A percentile compares a stretch with the other conserved stretches of the same genome.
Conservation (phyloP, 2,888 invertebrate species). For the Megalurothrips usitatus region DNA sequence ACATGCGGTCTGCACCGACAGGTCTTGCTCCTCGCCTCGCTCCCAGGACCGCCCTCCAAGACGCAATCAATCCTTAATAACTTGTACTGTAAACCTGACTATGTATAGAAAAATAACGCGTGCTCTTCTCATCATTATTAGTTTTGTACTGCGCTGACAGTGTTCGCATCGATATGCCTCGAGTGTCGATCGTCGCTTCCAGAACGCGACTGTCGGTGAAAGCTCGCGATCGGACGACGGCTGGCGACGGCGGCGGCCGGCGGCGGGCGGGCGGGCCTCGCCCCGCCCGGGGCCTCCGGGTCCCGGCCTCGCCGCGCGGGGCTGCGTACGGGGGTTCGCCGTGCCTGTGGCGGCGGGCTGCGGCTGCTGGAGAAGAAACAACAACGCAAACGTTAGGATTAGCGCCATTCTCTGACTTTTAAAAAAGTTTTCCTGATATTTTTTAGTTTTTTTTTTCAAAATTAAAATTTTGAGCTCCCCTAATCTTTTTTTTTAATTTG, state of each 20-base stretch:
- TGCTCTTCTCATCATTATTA: neutral
- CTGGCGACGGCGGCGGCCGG: neutral
- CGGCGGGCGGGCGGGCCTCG: neutral
- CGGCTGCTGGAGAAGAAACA: too few species aligned
- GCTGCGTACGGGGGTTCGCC: neutral
- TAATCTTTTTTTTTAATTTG: too few species aligned
- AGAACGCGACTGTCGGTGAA: neutral
- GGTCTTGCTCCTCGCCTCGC: neutral
- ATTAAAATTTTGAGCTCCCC: neutral
- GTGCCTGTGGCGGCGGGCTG: too few species aligned
- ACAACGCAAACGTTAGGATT: too few species aligned
- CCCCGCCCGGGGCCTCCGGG: neutral
- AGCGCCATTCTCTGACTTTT: too few species aligned
- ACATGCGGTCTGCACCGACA: too few species aligned
- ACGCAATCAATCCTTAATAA: neutral
- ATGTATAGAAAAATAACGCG: constrained; percentile 8
- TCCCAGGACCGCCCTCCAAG: neutral
- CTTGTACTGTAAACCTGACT: neutral
- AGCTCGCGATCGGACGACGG: neutral
- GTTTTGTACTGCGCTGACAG: neutral
- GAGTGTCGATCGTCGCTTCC: neutral
- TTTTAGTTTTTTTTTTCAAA: too few species aligned
- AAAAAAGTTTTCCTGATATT: too few species aligned
- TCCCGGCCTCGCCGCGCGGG: too few species aligned
- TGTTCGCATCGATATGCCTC: neutral